Base-by-base conservation (phyloP, 2,888 invertebrate genomes). In the Ischnura elegans region DNA sequence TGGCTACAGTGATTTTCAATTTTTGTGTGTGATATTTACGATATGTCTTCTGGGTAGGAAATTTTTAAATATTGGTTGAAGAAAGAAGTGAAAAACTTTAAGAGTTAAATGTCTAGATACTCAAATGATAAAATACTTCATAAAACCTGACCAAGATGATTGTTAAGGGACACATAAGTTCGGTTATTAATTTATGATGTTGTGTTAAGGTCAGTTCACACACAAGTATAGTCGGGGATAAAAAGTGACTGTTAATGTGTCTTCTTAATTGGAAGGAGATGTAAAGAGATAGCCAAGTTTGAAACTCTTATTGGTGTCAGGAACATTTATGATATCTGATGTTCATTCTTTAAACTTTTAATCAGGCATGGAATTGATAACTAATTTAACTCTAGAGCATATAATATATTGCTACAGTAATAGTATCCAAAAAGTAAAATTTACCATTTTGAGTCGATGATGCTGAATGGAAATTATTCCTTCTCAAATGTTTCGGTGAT, bases 301-400 rank as follows among this genome's bases (percentile, higher is more conserved):
- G n/a, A 43, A 43, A 55, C 55, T 90, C 90, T 61, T 45, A 61
- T 90, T 61, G 61, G 61, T 90, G 90, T 90, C 61, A 61, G 55
- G 43, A 86, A n/a, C 43, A 87, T 55, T 90, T 90, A 66, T 66
- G 61, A 61, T 90, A 90, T 61, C 42, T 43, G 43, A 90, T 90
- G 90, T 90, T 90, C 61, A 36, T 43, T 66, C 21, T 43, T 87
- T 55, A 42, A 87, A 87, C 45, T 90, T 90, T 90, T 66, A 25
- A 87, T 87, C 87, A 25, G 55, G 36, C 55, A 61, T 90, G 61
- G 61, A 90, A 90, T 90, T 90, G 90, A 61, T 55, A 42, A 90
- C 42, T 90, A 90, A 61, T 90, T 90, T 90, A 66, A 90, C 90
- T 66, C 61, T 66, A 66, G 42, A 43, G 90, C 45, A 36, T 90